Base-by-base conservation (phyloP, 1,140 invertebrate genomes). In the Drepana arcuata region DNA sequence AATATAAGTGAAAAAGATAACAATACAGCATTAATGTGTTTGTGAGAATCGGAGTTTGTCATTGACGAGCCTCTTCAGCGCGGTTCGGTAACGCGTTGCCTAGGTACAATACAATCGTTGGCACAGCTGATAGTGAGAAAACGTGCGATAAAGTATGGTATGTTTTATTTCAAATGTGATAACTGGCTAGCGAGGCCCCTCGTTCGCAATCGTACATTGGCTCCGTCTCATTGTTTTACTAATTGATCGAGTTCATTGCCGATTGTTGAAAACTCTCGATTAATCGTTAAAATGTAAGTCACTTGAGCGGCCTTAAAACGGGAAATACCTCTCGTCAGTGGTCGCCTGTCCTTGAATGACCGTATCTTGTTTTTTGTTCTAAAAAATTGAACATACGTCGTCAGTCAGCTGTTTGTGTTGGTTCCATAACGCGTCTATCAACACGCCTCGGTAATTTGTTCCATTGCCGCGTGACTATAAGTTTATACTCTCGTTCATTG, bases 331-430 rank as follows among this genome's bases (percentile, higher is more conserved):
- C 59, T 63, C 48, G 57, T 56, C 61, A 59, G 55, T 57, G 47
- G 56, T 57, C 57, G 48, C 47, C 53, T 71, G 73, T 78, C 72
- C 75, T 80, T 75, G 68, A 68, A 49, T 70, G 61, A 70, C 69
- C 65, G 67, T 51, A 65, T 70, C 62, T 64, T 71, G 64, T 71
- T 72, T 74, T 74, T 79, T 72, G 67, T 70, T 61, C 53, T 54
- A 54, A 48, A 54, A 62, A 63, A 61, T 67, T 75, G 61, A 55
- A 66, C 65, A 44, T 46, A 58, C 60, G 54, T 66, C 56, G 63
- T 54, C 61, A 53, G 61, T 78, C 77, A 77, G 74, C 74, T 79
- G 77, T 79, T 79, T 69, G 63, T 67, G 59, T 58, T 71, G 57
- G 60, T 54, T 68, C 58, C 59, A 65, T 56, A 60, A 56, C 48